Conservation (phyloP, 2,888 invertebrate species). For the Diachrysia chrysitis region DNA sequence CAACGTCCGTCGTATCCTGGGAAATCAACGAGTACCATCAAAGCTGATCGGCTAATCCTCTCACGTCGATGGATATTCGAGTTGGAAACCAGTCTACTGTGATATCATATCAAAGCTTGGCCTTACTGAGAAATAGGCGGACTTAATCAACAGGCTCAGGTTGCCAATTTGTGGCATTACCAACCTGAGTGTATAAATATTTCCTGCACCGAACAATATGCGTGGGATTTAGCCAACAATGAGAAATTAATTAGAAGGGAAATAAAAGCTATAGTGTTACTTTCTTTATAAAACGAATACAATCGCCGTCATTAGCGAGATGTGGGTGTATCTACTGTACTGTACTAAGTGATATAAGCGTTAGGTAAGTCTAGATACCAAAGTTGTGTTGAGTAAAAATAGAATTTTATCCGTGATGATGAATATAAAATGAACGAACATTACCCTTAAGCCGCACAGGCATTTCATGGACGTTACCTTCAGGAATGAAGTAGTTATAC, state of each 20-base stretch:
- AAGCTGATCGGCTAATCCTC: conserved; percentile 2
- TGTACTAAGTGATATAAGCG: background rate
- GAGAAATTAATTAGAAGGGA: conserved; percentile 16
- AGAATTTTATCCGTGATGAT: too few relatives aligned
- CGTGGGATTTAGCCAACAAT: conserved; percentile 9
- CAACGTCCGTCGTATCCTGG: background rate
- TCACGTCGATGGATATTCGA: conserved; percentile 1
- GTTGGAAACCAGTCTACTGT: conserved; percentile 4
- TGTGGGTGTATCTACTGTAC: background rate
- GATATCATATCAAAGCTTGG: conserved; percentile 4
- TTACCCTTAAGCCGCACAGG: too few relatives aligned
- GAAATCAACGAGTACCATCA: conserved; percentile 4
- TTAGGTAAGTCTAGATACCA: background rate
- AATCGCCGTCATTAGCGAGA: background rate
- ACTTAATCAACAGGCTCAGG: conserved; percentile 1
- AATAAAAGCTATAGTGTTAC: conserved; percentile 10
- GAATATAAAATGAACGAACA: too few relatives aligned
- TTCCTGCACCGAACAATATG: background rate
- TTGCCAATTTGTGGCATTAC: conserved; percentile 5
- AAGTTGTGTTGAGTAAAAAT: background rate
- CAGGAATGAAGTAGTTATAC: too few relatives aligned
- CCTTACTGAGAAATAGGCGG: background rate
- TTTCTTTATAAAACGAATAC: conserved; percentile 1
- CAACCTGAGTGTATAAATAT: background rate
- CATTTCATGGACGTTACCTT: too few relatives aligned